A percentile compares a stretch with the other conserved stretches of the same genome.
Conservation (phyloP, 2,888 invertebrate genomes). For the Steinernema hermaphroditum region DNA sequence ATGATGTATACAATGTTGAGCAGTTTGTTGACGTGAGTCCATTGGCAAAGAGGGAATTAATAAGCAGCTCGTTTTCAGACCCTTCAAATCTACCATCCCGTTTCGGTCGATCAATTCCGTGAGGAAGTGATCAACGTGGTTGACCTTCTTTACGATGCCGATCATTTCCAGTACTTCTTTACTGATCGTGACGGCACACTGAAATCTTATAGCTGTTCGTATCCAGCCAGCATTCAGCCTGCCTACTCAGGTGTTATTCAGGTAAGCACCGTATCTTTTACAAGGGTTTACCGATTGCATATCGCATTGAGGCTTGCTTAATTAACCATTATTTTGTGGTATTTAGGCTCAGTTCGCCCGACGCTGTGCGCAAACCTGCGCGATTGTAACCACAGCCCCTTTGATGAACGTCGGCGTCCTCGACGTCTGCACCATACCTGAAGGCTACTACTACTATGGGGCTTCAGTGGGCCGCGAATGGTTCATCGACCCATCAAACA, state of each 20-base stretch:
- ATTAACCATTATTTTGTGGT: too few relatives aligned
- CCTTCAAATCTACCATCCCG: conserved; percentile 50
- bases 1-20: conserved; percentile 65
- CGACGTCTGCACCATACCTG: conserved; percentile 59
- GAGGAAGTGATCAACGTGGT: conserved; percentile 55
- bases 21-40: conserved; percentile 60
- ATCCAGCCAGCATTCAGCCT: conserved; percentile 65
- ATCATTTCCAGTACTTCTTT: conserved; percentile 66
- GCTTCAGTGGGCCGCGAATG: conserved; percentile 66
- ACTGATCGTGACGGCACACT: conserved; percentile 66
- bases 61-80: conserved; percentile 39
- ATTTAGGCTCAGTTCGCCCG: conserved; percentile 64
- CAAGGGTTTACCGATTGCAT: not conserved
- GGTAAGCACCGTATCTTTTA: conserved; percentile 43
- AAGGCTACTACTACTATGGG: conserved; percentile 66
- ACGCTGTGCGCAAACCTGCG: conserved; percentile 65
- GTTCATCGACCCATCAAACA: conserved; percentile 63
- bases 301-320: too few relatives aligned
- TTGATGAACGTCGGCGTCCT: conserved; percentile 63
- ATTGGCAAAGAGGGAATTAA: conserved; percentile 32
- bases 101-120: conserved; percentile 46
- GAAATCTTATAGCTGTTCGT: conserved; percentile 65
- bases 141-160: conserved; percentile 58
- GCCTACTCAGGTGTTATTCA: conserved; percentile 67
- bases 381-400: conserved; percentile 66